phyloP scores from a whole-genome alignment of 2,797 vertebrate species.

The Rhabdophis nuchalis region DNA sequence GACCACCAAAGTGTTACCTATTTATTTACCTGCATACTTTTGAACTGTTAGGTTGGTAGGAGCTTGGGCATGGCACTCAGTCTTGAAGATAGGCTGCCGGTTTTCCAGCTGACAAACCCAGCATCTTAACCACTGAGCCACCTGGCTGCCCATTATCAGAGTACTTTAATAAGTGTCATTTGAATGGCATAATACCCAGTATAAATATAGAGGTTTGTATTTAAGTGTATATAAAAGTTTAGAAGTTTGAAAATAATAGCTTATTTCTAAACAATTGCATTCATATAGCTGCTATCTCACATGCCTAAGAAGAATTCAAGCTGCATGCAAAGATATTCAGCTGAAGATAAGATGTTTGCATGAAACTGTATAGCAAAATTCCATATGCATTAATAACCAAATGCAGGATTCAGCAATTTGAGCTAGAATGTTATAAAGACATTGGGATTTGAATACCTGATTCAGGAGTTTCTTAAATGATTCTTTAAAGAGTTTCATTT shows the following conservation, averaged over 20 bases:
- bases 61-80: neutral
- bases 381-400: neutral
- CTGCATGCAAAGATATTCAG: neutral
- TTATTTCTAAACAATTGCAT: neutral
- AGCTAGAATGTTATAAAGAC: constrained; percentile 11
- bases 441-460: neutral
- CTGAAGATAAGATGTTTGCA: neutral
- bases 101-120: neutral
- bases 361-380: constrained; percentile 7
- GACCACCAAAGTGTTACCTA: neutral
- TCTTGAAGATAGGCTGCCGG: neutral
- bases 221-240: neutral
- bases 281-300: neutral
- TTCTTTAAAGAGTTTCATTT: constrained; percentile 16
- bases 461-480: neutral
- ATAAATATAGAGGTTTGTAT: neutral
- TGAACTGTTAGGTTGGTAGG: neutral
- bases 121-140: neutral
- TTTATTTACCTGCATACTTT: neutral
- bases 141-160: neutral
- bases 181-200: neutral
- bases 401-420: constrained; percentile 12
- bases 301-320: neutral
- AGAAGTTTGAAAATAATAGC: neutral
- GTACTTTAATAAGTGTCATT: neutral